A percentile compares a stretch with the other conserved stretches of the same genome.
Conservation (phyloP, 2,888 invertebrate genomes). For the Apocheima hispidaria region DNA sequence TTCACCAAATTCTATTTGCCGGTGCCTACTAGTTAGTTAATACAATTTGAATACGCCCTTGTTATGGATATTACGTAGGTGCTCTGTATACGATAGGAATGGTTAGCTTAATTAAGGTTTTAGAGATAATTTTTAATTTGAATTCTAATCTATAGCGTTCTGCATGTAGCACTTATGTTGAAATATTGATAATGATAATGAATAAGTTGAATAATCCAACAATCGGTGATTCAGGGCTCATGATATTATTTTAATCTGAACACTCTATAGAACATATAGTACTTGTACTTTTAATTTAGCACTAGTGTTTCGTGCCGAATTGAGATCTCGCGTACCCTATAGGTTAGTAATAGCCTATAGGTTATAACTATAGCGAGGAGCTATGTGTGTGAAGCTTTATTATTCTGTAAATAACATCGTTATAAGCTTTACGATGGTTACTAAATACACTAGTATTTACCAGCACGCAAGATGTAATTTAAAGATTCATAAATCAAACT, state of each 20-base stretch:
- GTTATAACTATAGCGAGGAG: no score
- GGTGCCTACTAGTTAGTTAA: conserved; percentile 59
- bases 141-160: background rate
- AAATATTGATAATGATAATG: no score
- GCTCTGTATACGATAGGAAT: conserved; percentile 38
- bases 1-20: conserved; percentile 58
- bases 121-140: background rate
- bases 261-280: no score
- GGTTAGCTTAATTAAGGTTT: conserved; percentile 18
- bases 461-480: conserved; percentile 2
- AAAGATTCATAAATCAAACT: conserved; percentile 8
- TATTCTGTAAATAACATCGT: no score
- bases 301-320: no score
- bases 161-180: background rate
- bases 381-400: no score
- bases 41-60: conserved; percentile 54
- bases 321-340: no score
- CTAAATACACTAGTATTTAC: conserved; percentile 2
- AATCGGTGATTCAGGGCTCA: no score
- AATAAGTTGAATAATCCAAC: no score
- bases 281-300: no score
- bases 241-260: no score
- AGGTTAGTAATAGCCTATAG: no score
- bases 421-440: background rate
- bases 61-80: conserved; percentile 47